phyloP scores from a whole-genome alignment of 2,797 vertebrate genomes.

The Gymnodraco acuticeps region DNA sequence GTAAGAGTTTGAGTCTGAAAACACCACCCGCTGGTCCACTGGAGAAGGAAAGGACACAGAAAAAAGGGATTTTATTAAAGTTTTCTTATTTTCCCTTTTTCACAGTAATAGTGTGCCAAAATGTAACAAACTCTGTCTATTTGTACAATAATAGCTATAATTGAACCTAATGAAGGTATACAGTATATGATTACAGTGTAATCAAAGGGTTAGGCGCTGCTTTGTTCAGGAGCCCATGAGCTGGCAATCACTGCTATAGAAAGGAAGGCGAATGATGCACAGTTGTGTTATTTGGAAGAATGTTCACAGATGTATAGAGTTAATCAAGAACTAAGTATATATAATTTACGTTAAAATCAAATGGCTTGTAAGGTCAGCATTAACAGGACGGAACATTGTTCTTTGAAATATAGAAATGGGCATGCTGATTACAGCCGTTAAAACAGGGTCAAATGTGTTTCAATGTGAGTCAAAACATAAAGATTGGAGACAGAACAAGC shows the following conservation, averaged over 20 bases:
- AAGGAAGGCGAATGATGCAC: neutral
- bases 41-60: constrained; percentile 42
- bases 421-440: neutral
- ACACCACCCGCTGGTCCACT: constrained; percentile 95
- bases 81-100: neutral
- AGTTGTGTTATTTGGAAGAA: neutral
- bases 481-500: constrained; percentile 10
- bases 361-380: neutral
- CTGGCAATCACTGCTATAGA: neutral
- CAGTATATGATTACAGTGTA: neutral
- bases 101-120: neutral
- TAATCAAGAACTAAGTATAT: neutral
- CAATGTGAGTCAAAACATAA: neutral
- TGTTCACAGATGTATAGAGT: neutral
- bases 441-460: neutral
- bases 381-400: neutral
- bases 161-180: neutral
- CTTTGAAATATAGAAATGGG: neutral
- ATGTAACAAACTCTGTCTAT: neutral
- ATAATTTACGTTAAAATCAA: neutral
- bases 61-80: neutral
- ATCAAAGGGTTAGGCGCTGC: neutral
- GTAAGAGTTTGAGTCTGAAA: constrained; percentile 94
- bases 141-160: neutral
- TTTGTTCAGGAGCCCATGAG: neutral